Base-by-base conservation (phyloP, 2,797 vertebrate genomes). In the Geotrypetes seraphini region DNA sequence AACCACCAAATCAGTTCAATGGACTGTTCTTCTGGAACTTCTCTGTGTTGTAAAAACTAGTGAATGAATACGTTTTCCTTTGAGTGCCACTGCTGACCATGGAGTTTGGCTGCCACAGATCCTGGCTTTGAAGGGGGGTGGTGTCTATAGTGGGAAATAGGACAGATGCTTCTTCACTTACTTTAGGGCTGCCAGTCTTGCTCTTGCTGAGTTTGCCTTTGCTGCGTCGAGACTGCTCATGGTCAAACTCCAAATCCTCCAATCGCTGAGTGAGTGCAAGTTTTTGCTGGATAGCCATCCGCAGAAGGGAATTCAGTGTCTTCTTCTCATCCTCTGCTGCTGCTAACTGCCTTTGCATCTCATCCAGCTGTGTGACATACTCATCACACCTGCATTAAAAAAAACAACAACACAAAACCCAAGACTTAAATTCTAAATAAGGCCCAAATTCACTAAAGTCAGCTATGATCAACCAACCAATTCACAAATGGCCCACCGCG, bases 281-380 rank as follows among this genome's bases (percentile, higher is more conserved):
- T 57, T 99, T 99, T 83, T 99, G 96, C 73, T 99, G 96, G 66
- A 99, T 99, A 22, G 96, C 96, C 94, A 98, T 96, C 33, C 90
- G 85, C 33, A 99, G 83, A 57, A 99, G 86, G 39, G 92, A 96
- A 79, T 99, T 97, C 39, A 99, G 55, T 4, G 95, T 98, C 85
- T 97, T 99, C 75, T 98, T 99, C 83, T 99, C 96, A n/a, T 99
- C 94, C 74, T 99, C 96, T 0, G 96, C 96, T 3, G 94, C 95
- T 1, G 93, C 90, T 57, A 99, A 79, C 74, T 99, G 96, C 69
- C 94, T 84, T 86, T 99, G 94, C 95, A 99, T 99, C 63, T 97
- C 94, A 44, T 97, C 96, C 78, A 99, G 63, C 71, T 99, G 95
- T 0, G 82, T 96, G 7, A 98, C 91, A 0, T 99, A 98, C 43